Evolutionary conservation across 2,888 invertebrate species (phyloP), one percentile per base, ranked within the genome.

Genomic region (Chelonus formosanus): DNA sequence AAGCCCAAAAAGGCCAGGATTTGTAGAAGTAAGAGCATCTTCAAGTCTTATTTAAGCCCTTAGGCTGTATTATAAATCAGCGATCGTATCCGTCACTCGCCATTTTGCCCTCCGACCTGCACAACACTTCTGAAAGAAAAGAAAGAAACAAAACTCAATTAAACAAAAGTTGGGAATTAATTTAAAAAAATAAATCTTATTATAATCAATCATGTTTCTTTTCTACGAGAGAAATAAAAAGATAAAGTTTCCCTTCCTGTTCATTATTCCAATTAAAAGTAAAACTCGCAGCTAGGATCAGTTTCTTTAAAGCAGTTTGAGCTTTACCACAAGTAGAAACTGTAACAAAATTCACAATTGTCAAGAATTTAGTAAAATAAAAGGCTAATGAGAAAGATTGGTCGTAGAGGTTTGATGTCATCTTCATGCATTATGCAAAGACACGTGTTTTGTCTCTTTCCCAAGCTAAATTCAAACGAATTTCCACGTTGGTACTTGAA

Each of bases 1-100:
- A 88, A 84, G 76, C 88, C 84, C 76, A 88, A 82, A 76, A 88
- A 80, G 80, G 87, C 86, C 84, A 82, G 76, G 78, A 80, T 74
- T 76, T 75, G 75, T 71, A 81, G 73, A 75, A 78, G 77, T 70
- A 71, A 74, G 74, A 75, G 70, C 74, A 62, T 61, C 62, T 44
- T 56, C 67, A 68, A 70, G 50, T 34, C 40, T 47, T 56, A 43
- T 55, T 59, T 52, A 66, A 61, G 66, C 66, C 66, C 66, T 54
- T 45, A 40, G 61, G 61, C 66, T 66, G 35, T 50, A 40, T 50
- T 48, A 44, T 52, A 50, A 57, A 66, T 66, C 66, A 66, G 47
- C 44, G 50, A 32, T 61, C 61, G 57, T 62, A 57, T 44, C 36
- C 45, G 43, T 52, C 50, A 32, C 52, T 66, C 57, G 61, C 61